Base-by-base conservation (phyloP, 1,140 invertebrate species). In the Chionoecetes opilio region DNA sequence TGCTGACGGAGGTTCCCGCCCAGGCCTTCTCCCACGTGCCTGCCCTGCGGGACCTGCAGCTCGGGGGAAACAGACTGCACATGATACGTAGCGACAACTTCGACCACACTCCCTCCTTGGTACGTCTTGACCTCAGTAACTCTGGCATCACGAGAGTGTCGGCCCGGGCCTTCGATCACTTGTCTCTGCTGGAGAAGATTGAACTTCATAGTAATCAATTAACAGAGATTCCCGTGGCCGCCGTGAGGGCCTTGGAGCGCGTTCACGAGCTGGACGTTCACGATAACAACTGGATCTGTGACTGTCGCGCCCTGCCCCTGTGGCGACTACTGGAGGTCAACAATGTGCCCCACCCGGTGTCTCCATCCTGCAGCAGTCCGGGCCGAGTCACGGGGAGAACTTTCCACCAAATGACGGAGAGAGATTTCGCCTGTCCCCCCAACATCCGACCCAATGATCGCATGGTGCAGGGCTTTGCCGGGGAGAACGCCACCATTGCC, bases 381-480 rank as follows among this genome's bases (percentile, higher is more conserved):
- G 96, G 97, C 9, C 97, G 98, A 46, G 97, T 99, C 0, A 97
- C 97, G 92, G 98, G 98, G 26, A 97, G 97, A 5, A 97, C 98
- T 0, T 98, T 99, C 95, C 98, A 98, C 96, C 97, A 97, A 2
- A 97, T 99, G 31, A 97, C 98, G 82, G 97, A 97, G n/a, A 97
- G 97, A 84, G 98, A 99, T 93, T 97, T 99, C 32, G 98, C 99
- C 9, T 99, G 99, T 96, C 96, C 98, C 86, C 99, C 99, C 0
- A 98, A 98, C 97, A 98, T 99, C 82, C 98, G 97, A 14, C 98
- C 98, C n/a, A 98, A 98, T 5, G 98, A 97, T 82, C 98, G 98
- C 85, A 98, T 98, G 96, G 98, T 99, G 31, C 98, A 99, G 96
- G 98, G 98, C 0, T 97, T 97, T 9, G 98, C 98, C 93, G 98